Base-by-base conservation (phyloP, 2,113 vertebrate species). In the Ahaetulla prasina region DNA sequence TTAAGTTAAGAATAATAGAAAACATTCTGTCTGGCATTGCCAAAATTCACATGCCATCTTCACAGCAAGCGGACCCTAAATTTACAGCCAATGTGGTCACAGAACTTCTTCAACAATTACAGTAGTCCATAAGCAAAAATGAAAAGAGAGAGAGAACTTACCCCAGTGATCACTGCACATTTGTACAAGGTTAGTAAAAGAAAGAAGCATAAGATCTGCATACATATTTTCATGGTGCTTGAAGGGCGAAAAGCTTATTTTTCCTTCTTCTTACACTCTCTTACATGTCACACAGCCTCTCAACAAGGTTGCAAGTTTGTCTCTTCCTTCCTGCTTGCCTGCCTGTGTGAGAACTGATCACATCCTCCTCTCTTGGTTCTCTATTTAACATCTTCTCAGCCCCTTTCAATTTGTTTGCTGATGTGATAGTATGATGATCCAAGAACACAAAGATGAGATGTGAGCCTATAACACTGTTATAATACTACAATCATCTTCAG, bases 151-250 rank as follows among this genome's bases (percentile, higher is more conserved):
- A 74, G n/a, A 0, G 14, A 0, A 94, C 97, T 97, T 92, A 97
- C 96, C 97, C 97, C 97, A 0, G 97, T 97, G 95, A 97, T 97
- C 94, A 97, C 93, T 0, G 97, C 97, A 23, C 96, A 90, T 53
- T 96, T 94, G 0, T 95, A 96, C 80, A 60, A 53, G 1, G 89
- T 89, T 92, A 95, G 0, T 23, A 98, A 94, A 45, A 97, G 96
- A 12, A 97, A 50, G n/a, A 96, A 0, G 55, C 96, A 6, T 2
- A 94, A 93, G 91, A 94, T 90, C 20, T 1, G 94, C 60, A 92
- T n/a, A 89, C 94, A 35, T 0, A 3, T 47, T 49, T 91, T 92
- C 97, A 97, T 97, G 95, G 93, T 89, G 93, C 30, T 2, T 45
- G 39, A 60, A 47, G 53, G 43, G 39, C 74, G 27, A 14, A 52